Evolutionary conservation across 2,797 vertebrate species (phyloP), one percentile per base, ranked within the genome.

Genomic region (Coranthus polyacanthus): DNA sequence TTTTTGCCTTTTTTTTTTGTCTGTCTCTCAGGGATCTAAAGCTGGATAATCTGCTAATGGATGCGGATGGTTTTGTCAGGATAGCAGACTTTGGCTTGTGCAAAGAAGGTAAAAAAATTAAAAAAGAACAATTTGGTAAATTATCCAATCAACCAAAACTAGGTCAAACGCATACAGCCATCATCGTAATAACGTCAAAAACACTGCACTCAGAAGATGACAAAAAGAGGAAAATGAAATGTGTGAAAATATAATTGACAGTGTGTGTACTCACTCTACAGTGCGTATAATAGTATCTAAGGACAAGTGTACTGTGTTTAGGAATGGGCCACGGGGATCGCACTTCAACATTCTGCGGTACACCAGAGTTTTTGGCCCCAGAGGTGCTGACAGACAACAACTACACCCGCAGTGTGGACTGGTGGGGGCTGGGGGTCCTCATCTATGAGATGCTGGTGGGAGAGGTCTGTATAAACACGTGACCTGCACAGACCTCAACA

Each of bases 401-500:
- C 0, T 98, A 99, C 83, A 98, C 96, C 0, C 93, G 97, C 39
- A 95, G 96, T 0, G 96, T 98, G 87, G 97, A 99, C 93, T 99
- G 97, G 97, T 99, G 97, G 97, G 97, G 96, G 8, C 84, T 98
- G 37, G 97, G 97, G 0, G 97, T 99, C 15, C 96, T 99, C 43
- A 88, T 97, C 73, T 98, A 95, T 1, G 97, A 99, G 93, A 99
- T 99, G 97, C 87, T 98, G 61, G 96, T 98, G 74, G 97, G 97
- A 37, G 97, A 98, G 97, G 97, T 99, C 64, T 93, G 95, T 74
- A 32, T 2, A n/a, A 49, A 41, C 43, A 5, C n/a, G 34, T 21
- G 17, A 60, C 13, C 6, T 26, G 18, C 12, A 49, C 20, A 49
- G 12, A 3, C 8, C 4, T 10, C 5, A 18, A n/a, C n/a, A n/a